Conservation (phyloP, 2,888 invertebrate species). For the Drosophila helvetica region DNA sequence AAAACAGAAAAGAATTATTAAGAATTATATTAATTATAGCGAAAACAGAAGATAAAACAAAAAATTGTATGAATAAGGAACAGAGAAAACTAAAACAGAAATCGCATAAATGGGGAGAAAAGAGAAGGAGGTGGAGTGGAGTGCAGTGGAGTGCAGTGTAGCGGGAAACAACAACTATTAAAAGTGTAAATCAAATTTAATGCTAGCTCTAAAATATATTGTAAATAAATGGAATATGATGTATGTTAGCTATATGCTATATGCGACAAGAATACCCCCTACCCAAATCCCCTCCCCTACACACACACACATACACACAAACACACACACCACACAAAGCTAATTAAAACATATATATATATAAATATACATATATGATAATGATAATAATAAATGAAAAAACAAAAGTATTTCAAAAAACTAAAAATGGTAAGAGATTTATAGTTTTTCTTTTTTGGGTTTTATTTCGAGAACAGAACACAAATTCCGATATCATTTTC, state of each 20-base stretch:
- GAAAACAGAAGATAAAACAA: conserved; percentile 51
- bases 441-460: conserved; percentile 45
- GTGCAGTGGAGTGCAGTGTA: conserved; percentile 2
- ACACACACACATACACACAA: conserved; percentile 49
- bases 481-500: conserved; percentile 7
- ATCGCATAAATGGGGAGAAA: conserved; percentile 52
- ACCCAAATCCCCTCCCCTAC: conserved; percentile 48
- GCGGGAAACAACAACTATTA: conserved; percentile 73
- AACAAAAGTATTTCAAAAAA: conserved; percentile 48
- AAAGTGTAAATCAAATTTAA: conserved; percentile 79
- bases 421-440: conserved; percentile 37
- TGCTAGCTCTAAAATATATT: conserved; percentile 60
- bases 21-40: conserved; percentile 45
- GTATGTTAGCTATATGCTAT: conserved; percentile 58
- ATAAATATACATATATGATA: conserved; percentile 50
- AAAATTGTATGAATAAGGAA: conserved; percentile 42
- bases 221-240: conserved; percentile 56
- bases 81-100: conserved; percentile 33
- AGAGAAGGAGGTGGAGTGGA: conserved; percentile 3
- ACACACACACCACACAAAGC: conserved; percentile 55
- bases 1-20: conserved; percentile 46
- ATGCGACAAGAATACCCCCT: conserved; percentile 65
- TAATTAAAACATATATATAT: conserved; percentile 64
- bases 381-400: conserved; percentile 58
- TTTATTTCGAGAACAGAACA: conserved; percentile 16